Evolutionary conservation across 2,888 invertebrate genomes (phyloP).

Genomic region (Tortricodes alternella): DNA sequence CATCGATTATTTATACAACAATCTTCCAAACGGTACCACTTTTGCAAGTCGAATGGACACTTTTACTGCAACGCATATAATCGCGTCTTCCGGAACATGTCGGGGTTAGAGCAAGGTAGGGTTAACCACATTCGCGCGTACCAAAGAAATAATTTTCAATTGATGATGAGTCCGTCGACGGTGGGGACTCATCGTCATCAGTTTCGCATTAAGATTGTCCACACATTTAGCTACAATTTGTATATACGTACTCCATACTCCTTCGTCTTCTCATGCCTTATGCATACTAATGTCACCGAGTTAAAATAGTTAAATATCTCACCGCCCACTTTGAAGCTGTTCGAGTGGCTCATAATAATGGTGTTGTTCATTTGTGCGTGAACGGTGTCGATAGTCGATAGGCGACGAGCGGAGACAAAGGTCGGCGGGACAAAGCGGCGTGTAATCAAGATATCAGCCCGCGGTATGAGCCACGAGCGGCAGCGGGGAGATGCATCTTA

Average conservation of each 20-base stretch:
- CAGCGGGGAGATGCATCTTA: constrained; percentile 26
- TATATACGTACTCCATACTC: not conserved
- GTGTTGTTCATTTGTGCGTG: constrained; percentile 57
- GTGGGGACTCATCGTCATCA: no score
- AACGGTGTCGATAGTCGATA: constrained; percentile 52
- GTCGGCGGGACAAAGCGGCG: constrained; percentile 57
- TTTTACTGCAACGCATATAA: no score
- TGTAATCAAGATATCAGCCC: constrained; percentile 64
- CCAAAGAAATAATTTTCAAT: no score
- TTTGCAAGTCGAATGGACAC: no score
- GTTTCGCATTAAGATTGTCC: no score
- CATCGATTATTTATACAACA: no score
- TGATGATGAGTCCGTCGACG: no score
- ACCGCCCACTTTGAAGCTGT: constrained; percentile 13
- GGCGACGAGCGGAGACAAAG: constrained; percentile 68
- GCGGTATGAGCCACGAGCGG: constrained; percentile 33
- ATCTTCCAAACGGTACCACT: no score
- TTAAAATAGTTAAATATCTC: not conserved
- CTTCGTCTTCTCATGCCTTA: not conserved
- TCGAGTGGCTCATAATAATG: constrained; percentile 42
- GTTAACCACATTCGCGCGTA: no score
- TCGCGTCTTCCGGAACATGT: no score
- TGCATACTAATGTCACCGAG: not conserved
- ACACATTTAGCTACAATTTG: not conserved
- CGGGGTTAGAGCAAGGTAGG: no score